Evolutionary conservation across 2,888 invertebrate species (phyloP).

Genomic region (Reticulitermes lucifugus): DNA sequence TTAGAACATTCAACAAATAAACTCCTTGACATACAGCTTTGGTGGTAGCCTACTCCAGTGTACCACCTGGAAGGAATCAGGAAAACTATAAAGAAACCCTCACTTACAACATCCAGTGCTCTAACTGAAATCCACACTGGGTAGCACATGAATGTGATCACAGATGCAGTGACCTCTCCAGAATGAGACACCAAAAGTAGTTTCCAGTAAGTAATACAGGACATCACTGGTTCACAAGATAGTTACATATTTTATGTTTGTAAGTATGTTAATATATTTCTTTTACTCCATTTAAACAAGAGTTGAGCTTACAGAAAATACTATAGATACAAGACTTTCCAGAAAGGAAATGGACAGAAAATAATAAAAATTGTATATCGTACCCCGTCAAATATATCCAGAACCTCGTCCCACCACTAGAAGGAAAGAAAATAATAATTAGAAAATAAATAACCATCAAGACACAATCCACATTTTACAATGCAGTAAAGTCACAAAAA

Average conservation of each 20-base stretch:
- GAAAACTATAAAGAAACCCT: no score
- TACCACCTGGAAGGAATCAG: no score
- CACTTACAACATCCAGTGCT: no score
- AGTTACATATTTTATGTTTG: background rate
- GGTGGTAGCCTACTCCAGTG: no score
- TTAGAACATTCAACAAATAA: no score
- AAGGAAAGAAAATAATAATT: conserved; percentile 69
- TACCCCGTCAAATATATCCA: conserved; percentile 97
- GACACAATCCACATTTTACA: conserved; percentile 31
- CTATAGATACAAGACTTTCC: background rate
- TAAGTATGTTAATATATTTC: conserved; percentile 2
- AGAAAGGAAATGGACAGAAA: background rate
- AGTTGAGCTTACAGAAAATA: background rate
- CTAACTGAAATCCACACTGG: no score
- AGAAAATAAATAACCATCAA: conserved; percentile 55
- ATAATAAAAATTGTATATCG: conserved; percentile 61
- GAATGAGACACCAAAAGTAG: no score
- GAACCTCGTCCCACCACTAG: conserved; percentile 97
- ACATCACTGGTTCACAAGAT: no score
- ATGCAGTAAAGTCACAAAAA: background rate
- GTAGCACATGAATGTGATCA: no score
- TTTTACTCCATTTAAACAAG: background rate
- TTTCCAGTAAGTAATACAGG: no score
- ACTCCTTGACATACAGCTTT: no score
- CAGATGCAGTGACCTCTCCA: no score